Base-by-base conservation (phyloP, 1,140 invertebrate species). In the Hylaeus volcanicus region DNA sequence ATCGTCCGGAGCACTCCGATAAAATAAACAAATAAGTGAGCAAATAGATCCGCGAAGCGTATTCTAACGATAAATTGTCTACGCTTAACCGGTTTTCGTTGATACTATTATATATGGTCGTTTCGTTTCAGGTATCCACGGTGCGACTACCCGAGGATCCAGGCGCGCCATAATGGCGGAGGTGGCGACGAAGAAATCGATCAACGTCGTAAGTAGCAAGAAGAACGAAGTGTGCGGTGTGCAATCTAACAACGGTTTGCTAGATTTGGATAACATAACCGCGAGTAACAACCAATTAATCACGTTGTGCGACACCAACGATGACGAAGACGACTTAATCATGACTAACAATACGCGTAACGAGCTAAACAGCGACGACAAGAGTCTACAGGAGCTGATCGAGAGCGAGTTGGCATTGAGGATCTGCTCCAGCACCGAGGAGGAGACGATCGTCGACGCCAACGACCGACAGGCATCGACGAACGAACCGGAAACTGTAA, bases 221-320 rank as follows among this genome's bases (percentile, higher is more conserved):
- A 92, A 86, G 79, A 92, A 78, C 88, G 90, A 91, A 83, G 92
- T 93, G 89, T 93, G 93, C 89, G 88, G 90, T 93, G 92, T 93
- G 89, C 90, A 91, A 68, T 92, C 92, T 93, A 93, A 93, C 92
- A 93, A 93, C 81, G 92, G 91, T 91, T 91, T 93, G 90, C 92
- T 92, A 88, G 91, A 93, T 82, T 88, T 92, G 89, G 92, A 92
- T 90, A 91, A 92, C 83, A 87, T 91, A 92, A 93, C 90, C 86
- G 83, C 91, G 74, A 82, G 87, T 86, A 93, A 92, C 89, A 91
- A 92, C 58, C 90, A 92, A 89, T 88, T 92, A 91, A 91, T 92
- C 81, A 88, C 90, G 51, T 83, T 92, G 71, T 91, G 90, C 85
- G 92, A 91, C 61, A 89, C 90, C 71, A 89, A 92, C 73, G 90